Base-by-base conservation (phyloP, 2,888 invertebrate genomes). In the Chironomus riparius region DNA sequence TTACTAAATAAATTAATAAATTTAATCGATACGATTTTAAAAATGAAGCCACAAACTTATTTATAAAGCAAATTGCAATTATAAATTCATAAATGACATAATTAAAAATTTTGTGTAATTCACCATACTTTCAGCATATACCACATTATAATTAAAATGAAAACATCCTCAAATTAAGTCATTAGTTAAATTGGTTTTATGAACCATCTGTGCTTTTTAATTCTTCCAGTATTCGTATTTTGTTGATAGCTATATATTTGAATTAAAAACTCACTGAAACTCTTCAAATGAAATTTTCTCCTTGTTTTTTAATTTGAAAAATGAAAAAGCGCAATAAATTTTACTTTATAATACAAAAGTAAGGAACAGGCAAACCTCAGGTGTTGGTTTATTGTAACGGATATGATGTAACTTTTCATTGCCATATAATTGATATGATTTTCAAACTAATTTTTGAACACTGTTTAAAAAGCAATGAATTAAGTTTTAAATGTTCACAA, bases 171-270 rank as follows among this genome's bases (percentile, higher is more conserved):
- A 71, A 71, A 71, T 56, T 71, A 56, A 71, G 24, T 71, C 71
- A 56, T 71, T 71, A 71, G 71, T 71, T 50, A 48, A 71, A 71
- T 71, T 71, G 71, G 56, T 71, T 71, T 71, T 56, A 56, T 71
- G n/a, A 21, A 70, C 24, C 71, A 71, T 50, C 71, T 71, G 71
- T 48, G 47, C 70, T 70, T 13, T 47, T 47, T 6, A 70, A 13
- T 47, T 47, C 47, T 70, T 70, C 18, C 56, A 18, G 56, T n/a
- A 56, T 50, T 2, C 15, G 15, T 56, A 56, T 56, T 56, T 56
- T 18, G 18, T 56, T 22, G n/a, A 68, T 6, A 68, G 21, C 68
- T 7, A n/a, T 28, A 68, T 15, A 68, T 68, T 10, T 68, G n/a
- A 68, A 24, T n/a, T 18, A 28, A 68, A 68, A 21, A 22, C 65